Conservation (phyloP, 2,113 vertebrate species). For the Chamaetylas fuelleborni region DNA sequence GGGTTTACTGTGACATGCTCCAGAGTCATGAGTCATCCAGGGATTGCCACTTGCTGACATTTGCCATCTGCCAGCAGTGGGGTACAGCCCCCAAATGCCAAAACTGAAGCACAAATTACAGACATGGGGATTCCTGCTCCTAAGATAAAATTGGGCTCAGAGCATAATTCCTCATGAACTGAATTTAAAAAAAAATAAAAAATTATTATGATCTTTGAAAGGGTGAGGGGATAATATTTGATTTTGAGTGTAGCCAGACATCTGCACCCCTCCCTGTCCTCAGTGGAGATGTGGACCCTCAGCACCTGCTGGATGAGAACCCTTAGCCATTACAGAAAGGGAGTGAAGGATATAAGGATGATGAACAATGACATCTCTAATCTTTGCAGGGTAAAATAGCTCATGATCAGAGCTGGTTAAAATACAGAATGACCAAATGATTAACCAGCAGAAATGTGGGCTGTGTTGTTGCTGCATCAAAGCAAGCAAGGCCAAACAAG, state of each 20-base stretch:
- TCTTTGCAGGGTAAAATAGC: neutral
- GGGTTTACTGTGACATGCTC: neutral
- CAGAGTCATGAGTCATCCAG: neutral
- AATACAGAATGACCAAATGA: constrained; percentile 35
- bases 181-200: neutral
- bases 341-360: neutral
- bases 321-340: neutral
- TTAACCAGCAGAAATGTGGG: constrained; percentile 59
- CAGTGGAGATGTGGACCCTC: neutral
- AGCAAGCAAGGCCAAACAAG: constrained; percentile 16
- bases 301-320: neutral
- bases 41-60: neutral
- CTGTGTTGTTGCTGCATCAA: constrained; percentile 47
- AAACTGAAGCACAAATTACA: neutral
- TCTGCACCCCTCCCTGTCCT: neutral
- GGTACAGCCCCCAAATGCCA: neutral
- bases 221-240: neutral
- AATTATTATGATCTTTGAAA: neutral
- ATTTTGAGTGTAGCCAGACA: neutral
- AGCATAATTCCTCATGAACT: neutral
- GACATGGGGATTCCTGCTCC: neutral
- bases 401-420: constrained; percentile 38
- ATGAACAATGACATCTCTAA: neutral
- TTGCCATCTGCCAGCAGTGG: neutral
- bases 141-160: neutral